phyloP scores from a whole-genome alignment of 2,113 vertebrate species.

The Guaruba guarouba region DNA sequence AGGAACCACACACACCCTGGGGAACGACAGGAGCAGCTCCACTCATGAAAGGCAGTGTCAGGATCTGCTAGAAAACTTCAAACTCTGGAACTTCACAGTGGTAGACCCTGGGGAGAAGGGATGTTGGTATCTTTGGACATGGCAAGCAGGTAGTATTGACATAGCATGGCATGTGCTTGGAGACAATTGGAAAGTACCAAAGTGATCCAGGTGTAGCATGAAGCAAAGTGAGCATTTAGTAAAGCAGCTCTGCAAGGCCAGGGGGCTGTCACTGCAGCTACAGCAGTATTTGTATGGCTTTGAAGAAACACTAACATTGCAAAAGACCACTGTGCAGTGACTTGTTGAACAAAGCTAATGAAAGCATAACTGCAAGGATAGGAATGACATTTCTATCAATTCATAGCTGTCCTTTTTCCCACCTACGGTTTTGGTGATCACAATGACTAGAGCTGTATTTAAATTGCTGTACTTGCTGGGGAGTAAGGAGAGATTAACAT shows the following conservation, averaged over 20 bases:
- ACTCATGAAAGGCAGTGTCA: background rate
- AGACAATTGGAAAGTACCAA: background rate
- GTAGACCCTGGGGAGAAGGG: background rate
- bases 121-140: rapidly evolving
- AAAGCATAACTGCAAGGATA: background rate
- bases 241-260: background rate
- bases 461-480: background rate
- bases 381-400: background rate
- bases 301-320: background rate
- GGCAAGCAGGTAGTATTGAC: background rate
- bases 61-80: background rate
- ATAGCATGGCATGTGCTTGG: background rate
- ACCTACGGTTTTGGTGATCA: background rate
- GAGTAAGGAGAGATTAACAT: background rate
- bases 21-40: background rate
- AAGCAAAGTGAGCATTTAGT: background rate
- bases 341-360: background rate
- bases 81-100: background rate
- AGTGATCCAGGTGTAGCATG: background rate
- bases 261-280: background rate
- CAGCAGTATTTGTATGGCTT: rapidly evolving
- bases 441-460: background rate
- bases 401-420: background rate
- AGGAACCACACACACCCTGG: background rate
- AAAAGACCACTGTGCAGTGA: background rate